phyloP scores from a whole-genome alignment of 2,113 vertebrate species.

The Dromaius novaehollandiae region DNA sequence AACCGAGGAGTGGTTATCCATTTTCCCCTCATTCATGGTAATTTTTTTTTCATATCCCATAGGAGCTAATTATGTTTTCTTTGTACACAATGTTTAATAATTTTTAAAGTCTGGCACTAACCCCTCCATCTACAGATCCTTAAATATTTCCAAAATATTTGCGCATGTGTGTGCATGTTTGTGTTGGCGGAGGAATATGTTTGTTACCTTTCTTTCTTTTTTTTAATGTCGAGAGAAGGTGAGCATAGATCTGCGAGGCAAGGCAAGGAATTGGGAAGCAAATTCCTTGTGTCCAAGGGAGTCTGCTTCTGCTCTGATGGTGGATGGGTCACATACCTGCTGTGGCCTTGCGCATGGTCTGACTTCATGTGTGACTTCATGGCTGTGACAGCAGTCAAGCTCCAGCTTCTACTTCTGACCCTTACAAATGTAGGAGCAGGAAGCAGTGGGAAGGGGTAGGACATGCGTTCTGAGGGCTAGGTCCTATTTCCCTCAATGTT shows the following conservation, averaged over 20 bases:
- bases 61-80: conserved; percentile 60
- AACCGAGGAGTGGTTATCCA: conserved; percentile 52
- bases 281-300: not conserved
- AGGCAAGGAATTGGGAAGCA: not conserved
- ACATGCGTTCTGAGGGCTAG: not conserved
- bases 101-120: conserved; percentile 33
- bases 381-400: not conserved
- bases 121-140: not conserved
- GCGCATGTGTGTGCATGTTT: not conserved
- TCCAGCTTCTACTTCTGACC: not conserved
- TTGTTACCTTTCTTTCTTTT: not conserved
- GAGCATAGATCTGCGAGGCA: not conserved
- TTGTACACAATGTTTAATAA: conserved; percentile 52
- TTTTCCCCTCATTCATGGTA: conserved; percentile 43
- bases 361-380: too few species aligned
- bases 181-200: not conserved
- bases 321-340: not conserved
- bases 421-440: not conserved
- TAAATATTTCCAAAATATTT: not conserved
- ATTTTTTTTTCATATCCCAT: conserved; percentile 36
- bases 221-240: not conserved
- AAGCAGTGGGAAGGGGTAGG: not conserved
- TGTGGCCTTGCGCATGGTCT: not conserved
- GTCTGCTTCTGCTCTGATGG: not conserved
- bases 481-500: not conserved